These are phyloP conservation scores for Hydrolagus affinis DNA, from an alignment of 2,113 vertebrate genomes.

Conservation along the genomic window DNA sequence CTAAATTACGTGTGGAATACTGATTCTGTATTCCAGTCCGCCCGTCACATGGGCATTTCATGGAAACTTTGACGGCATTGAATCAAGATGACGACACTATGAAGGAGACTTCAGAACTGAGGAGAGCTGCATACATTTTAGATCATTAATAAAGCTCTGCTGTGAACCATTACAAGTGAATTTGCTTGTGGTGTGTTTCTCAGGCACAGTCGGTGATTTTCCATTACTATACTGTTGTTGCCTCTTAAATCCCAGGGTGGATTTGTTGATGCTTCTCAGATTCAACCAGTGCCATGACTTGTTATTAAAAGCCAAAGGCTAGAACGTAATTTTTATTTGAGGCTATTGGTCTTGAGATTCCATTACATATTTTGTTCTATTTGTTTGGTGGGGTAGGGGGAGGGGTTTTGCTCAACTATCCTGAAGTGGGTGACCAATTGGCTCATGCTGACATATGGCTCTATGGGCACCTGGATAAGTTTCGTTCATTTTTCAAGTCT, in stretches of 20 bases:
- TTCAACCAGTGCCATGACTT: not conserved
- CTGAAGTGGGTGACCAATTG: too few species aligned
- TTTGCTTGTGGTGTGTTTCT: not conserved
- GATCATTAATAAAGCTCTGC: too few species aligned
- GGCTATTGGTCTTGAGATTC: too few species aligned
- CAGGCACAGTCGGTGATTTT: not conserved
- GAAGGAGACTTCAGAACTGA: not conserved
- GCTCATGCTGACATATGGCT: too few species aligned
- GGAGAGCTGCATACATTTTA: not conserved
- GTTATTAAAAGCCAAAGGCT: not conserved
- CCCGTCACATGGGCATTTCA: not conserved
- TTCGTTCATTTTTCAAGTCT: too few species aligned
- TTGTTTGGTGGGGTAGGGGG: too few species aligned
- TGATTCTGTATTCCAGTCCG: not conserved
- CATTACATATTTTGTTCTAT: too few species aligned
- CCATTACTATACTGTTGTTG: not conserved
- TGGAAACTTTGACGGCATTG: not conserved
- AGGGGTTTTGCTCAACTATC: too few species aligned
- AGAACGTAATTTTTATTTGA: too few species aligned
- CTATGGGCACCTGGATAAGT: too few species aligned
- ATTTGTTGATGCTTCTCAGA: not conserved
- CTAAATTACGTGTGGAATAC: not conserved
- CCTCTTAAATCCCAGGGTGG: constrained; percentile 15
- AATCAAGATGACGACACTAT: not conserved
- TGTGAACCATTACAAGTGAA: too few species aligned